These are phyloP conservation scores for Ichneumoninae sp. DNA, from an alignment of 2,888 invertebrate genomes.

Conservation along the genomic window DNA sequence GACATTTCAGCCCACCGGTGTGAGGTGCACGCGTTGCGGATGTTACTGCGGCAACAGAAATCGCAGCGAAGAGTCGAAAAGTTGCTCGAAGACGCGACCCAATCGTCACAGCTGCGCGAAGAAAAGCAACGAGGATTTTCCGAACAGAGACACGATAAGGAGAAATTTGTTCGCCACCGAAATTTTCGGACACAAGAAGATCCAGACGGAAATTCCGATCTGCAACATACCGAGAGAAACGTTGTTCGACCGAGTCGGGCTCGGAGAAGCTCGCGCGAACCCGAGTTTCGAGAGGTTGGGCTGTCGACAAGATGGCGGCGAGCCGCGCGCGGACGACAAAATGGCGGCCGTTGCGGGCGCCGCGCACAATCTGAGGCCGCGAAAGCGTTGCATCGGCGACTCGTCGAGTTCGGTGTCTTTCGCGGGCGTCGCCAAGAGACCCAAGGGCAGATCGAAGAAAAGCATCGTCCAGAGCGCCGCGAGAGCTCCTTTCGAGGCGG, in stretches of 20 bases:
- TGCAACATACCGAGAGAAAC: slow-evolving; percentile 4
- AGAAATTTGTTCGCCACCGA: slow-evolving; percentile 61
- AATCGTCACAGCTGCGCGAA: not conserved
- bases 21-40: slow-evolving; percentile 68
- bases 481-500: slow-evolving; percentile 9
- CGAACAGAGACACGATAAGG: slow-evolving; percentile 27
- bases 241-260: not conserved
- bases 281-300: not conserved
- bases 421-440: slow-evolving; percentile 52
- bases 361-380: slow-evolving; percentile 73
- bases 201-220: slow-evolving; percentile 37
- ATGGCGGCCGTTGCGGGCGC: not conserved
- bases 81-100: not conserved
- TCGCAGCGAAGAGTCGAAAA: slow-evolving; percentile 19
- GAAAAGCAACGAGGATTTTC: not conserved
- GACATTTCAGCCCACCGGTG: slow-evolving; percentile 11
- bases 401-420: not conserved
- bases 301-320: not conserved
- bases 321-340: slow-evolving; percentile 5
- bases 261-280: not conserved
- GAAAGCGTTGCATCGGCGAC: slow-evolving; percentile 73
- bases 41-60: slow-evolving; percentile 71
- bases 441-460: slow-evolving; percentile 29
- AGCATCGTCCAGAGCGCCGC: slow-evolving; percentile 21
- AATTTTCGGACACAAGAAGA: slow-evolving; percentile 44